Conservation (phyloP, 37 sponge, comb jelly and placozoan genomes). For the Diacarnus erythraeanus region DNA sequence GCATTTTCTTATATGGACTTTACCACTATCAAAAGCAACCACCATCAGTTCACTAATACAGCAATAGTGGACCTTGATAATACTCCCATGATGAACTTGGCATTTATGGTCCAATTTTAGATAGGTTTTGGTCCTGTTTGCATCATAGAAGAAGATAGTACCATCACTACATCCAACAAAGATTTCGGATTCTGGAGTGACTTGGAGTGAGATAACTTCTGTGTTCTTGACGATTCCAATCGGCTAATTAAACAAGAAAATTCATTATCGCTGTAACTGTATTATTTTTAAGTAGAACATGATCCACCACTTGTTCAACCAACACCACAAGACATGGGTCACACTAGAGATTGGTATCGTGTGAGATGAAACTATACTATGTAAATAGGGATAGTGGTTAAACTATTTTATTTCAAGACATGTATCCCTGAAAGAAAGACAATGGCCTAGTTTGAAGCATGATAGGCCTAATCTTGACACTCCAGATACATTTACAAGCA, state of each 20-base stretch:
- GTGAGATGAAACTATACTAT: no score
- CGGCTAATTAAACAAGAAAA: constrained; percentile 3
- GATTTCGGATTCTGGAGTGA: constrained; percentile 16
- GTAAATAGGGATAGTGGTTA: no score
- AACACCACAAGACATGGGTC: no score
- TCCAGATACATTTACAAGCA: not conserved
- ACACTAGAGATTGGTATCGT: no score
- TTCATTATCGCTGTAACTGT: no score
- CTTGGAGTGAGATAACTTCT: constrained; percentile 19
- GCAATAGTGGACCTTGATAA: constrained; percentile 18
- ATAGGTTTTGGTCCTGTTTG: not conserved
- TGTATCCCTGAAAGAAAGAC: no score
- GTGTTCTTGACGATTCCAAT: not conserved
- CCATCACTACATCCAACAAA: constrained; percentile 44
- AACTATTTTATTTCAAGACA: no score
- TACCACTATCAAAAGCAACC: constrained; percentile 29
- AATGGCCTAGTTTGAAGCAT: no score
- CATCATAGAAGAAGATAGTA: constrained; percentile 3
- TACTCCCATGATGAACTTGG: constrained; percentile 2
- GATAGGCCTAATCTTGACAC: not conserved
- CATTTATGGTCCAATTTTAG: not conserved
- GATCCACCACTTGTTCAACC: no score
- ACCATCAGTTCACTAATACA: constrained; percentile 1
- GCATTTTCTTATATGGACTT: constrained; percentile 30
- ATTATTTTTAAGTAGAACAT: no score